Conservation (phyloP, 92 coral and sea anemone species). For the Umimayanthus chanpuru region DNA sequence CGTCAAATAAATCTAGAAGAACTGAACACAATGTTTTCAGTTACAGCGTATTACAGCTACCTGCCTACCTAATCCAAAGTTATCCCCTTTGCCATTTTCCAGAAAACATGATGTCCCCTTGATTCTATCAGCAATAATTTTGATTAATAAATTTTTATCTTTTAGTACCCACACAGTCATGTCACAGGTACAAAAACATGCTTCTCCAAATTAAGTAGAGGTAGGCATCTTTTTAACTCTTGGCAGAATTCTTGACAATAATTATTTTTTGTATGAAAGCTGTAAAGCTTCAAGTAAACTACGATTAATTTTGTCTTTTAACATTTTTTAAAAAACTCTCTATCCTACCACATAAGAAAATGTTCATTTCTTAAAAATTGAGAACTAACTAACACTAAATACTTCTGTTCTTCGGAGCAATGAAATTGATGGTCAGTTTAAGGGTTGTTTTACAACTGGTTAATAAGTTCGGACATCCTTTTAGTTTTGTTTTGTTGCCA, state of each 20-base stretch:
- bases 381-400: no score
- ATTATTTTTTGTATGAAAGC: neutral
- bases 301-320: no score
- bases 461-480: no score
- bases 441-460: no score
- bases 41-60: neutral
- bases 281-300: neutral
- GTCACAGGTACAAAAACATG: conserved; percentile 19
- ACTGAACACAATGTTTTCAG: no score
- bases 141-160: neutral
- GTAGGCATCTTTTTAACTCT: conserved; percentile 33
- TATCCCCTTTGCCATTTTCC: neutral
- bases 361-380: no score
- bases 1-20: no score
- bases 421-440: no score
- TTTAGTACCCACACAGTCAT: neutral
- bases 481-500: neutral
- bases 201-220: conserved; percentile 20
- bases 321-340: no score
- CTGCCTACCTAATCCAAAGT: neutral
- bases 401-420: neutral
- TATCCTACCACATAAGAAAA: no score
- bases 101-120: neutral
- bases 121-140: conserved; percentile 30
- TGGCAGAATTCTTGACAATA: conserved; percentile 41